Conservation (phyloP, 2,888 invertebrate species). For the Spatulosminthurus flaviceps region DNA sequence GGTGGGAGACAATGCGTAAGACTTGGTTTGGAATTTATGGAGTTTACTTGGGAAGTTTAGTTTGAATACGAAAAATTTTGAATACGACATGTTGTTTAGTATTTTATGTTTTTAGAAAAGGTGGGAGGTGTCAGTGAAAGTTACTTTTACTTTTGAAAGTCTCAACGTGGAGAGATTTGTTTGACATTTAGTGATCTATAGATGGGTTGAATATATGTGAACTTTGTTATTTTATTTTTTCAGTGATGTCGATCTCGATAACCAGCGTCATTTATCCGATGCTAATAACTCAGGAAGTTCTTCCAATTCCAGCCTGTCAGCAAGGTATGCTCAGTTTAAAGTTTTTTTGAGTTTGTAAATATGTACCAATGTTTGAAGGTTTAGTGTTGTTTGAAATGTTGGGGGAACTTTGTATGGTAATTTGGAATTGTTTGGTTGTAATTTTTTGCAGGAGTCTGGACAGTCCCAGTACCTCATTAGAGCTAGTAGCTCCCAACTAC, state of each 20-base stretch:
- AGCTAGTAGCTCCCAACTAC: conserved; percentile 70
- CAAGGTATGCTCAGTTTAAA: conserved; percentile 67
- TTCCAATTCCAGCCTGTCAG: conserved; percentile 76
- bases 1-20: no score
- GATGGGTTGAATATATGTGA: neutral
- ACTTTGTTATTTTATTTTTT: conserved; percentile 64
- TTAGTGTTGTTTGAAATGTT: neutral
- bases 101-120: no score
- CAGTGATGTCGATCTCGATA: conserved; percentile 76
- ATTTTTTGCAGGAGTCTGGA: conserved; percentile 71
- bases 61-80: no score
- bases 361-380: neutral
- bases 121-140: no score
- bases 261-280: conserved; percentile 68
- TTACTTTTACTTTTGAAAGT: no score
- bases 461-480: conserved; percentile 79
- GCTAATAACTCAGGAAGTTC: conserved; percentile 74
- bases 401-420: no score
- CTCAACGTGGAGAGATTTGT: no score
- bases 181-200: no score
- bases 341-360: neutral
- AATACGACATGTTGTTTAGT: no score
- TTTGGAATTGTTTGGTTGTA: conserved; percentile 30
- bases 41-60: no score
- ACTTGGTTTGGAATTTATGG: no score